Base-by-base conservation (phyloP, 1,140 invertebrate species). In the Heliconius hermathena region DNA sequence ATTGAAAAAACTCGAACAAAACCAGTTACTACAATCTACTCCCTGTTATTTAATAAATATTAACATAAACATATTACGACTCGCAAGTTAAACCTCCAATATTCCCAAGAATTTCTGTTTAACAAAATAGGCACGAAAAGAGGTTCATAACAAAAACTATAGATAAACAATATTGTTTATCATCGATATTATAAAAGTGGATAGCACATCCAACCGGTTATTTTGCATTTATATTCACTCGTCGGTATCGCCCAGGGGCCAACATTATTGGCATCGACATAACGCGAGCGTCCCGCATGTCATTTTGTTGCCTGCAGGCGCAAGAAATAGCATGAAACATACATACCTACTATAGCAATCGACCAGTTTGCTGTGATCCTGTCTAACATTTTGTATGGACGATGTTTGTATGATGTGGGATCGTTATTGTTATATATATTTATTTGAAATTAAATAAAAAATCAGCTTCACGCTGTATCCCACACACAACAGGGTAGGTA, bases 291-390 rank as follows among this genome's bases (percentile, higher is more conserved):
- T 89, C 89, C 85, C 89, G 86, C 83, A 90, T 89, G 90, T 89
- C 87, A 91, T 91, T 89, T 90, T 84, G 84, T 82, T 87, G 89
- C 89, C 88, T 88, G 85, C 86, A 89, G 88, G 89, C 87, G 88
- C 87, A 90, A 91, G 90, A 90, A 89, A 91, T 92, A 90, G 89
- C 89, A 92, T 87, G 86, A 87, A 90, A 89, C 87, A 87, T 85
- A 88, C 83, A 87, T 85, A 88, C 83, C 86, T 87, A 87, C 79
- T 80, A 84, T 76, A 88, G 41, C 41, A 0, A 13, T 46, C 41
- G 41, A 52, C 89, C 88, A 89, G 73, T 60, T 26, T 76, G 78
- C 70, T 72, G n/a, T 74, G 88, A 87, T 11, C 89, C 82, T 22
- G 33, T 36, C 36, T 18, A 33, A 66, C 18, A 22, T 3, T 8